Conservation (phyloP, 1,140 invertebrate species). For the Hylaeus volcanicus region DNA sequence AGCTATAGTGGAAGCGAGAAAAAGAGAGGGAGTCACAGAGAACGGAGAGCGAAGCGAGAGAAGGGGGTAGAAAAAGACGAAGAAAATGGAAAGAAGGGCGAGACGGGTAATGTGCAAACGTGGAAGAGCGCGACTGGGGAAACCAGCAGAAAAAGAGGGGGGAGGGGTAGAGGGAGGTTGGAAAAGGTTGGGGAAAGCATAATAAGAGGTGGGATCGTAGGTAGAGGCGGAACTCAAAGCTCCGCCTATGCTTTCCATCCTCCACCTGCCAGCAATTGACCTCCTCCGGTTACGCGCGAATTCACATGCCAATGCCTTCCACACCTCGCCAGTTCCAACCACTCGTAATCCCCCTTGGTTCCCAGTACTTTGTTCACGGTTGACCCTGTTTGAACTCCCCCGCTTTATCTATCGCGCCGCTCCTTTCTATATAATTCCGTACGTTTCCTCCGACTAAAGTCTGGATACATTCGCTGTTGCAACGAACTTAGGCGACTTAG, state of each 20-base stretch:
- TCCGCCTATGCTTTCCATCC: conserved; percentile 70
- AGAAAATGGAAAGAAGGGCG: conserved; percentile 5
- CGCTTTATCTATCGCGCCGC: too few species aligned
- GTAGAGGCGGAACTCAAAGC: conserved; percentile 70
- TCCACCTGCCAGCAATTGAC: conserved; percentile 28
- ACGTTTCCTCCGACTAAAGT: too few species aligned
- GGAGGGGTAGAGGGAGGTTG: conserved; percentile 21
- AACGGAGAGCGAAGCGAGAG: not conserved
- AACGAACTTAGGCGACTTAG: too few species aligned
- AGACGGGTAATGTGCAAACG: not conserved
- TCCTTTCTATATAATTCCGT: too few species aligned
- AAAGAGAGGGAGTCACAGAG: not conserved
- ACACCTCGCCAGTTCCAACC: not conserved
- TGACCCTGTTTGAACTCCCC: not conserved
- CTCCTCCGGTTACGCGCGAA: conserved; percentile 65
- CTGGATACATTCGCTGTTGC: too few species aligned
- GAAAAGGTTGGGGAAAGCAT: conserved; percentile 57
- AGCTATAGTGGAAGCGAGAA: not conserved
- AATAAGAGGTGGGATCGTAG: conserved; percentile 70
- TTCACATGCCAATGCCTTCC: conserved; percentile 53
- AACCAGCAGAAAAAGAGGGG: conserved; percentile 27
- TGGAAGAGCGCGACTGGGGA: not conserved
- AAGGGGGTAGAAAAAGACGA: conserved; percentile 3
- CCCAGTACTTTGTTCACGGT: too few species aligned
- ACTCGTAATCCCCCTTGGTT: not conserved